These are phyloP conservation scores for Enteromius viviparus DNA, from an alignment of 2,797 vertebrate species.

Conservation along the genomic window DNA sequence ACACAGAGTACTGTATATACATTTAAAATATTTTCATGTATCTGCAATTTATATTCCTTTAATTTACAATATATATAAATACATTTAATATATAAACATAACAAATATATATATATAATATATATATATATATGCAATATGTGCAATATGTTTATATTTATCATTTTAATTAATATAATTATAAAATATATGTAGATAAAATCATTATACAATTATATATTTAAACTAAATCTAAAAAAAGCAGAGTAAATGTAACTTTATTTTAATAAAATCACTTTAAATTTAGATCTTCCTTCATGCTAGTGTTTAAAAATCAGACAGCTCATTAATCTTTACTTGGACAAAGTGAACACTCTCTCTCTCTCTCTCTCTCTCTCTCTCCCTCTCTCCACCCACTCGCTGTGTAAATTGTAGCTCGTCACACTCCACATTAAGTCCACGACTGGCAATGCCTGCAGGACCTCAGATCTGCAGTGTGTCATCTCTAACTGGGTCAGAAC, in stretches of 20 bases:
- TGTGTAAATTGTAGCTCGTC: slow-evolving; percentile 58
- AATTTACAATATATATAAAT: neutral
- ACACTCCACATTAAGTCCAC: slow-evolving; percentile 64
- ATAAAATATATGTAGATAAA: neutral
- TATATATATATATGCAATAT: too few species aligned
- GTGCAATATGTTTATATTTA: neutral
- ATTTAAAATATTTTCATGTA: too few species aligned
- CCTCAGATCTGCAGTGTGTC: slow-evolving; percentile 68
- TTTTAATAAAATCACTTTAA: neutral
- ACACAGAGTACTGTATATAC: too few species aligned
- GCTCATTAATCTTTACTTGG: slow-evolving; percentile 56
- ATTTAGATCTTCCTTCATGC: slow-evolving; percentile 13
- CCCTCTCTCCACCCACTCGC: slow-evolving; percentile 26
- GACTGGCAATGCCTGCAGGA: slow-evolving; percentile 67
- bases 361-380: slow-evolving; percentile 17
- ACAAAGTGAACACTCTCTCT: slow-evolving; percentile 19
- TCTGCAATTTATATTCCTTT: too few species aligned
- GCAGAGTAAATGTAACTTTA: neutral
- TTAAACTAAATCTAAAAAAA: neutral
- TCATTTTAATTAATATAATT: neutral
- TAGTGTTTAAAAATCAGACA: slow-evolving; percentile 30
- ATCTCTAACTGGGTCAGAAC: slow-evolving; percentile 77
- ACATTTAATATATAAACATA: neutral
- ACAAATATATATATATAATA: neutral
- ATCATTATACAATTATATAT: neutral